These are phyloP conservation scores for Hoplias malabaricus DNA, from an alignment of 2,113 vertebrate genomes.

Conservation along the genomic window DNA sequence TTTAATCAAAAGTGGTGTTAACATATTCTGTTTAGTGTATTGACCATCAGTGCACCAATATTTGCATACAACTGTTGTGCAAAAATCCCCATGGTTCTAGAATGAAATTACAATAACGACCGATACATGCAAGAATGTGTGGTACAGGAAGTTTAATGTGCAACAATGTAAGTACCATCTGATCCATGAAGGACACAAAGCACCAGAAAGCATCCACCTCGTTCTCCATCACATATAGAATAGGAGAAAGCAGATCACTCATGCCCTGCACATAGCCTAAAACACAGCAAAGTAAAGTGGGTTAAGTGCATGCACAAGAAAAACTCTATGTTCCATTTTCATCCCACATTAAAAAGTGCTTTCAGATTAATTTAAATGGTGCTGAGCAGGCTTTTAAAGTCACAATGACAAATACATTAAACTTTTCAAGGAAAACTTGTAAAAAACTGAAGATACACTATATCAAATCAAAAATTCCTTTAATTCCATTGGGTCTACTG, in stretches of 20 bases:
- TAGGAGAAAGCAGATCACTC: slow-evolving; percentile 95
- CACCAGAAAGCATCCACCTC: slow-evolving; percentile 99
- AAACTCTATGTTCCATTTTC: not conserved
- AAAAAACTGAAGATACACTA: not conserved
- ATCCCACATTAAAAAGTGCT: not conserved
- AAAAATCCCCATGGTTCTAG: not conserved
- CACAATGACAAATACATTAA: not conserved
- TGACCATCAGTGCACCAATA: too few species aligned
- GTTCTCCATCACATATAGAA: slow-evolving; percentile 94
- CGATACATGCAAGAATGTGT: not conserved
- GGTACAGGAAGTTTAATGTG: not conserved
- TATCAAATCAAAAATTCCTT: not conserved
- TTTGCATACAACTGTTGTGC: too few species aligned
- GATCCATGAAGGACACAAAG: slow-evolving; percentile 94
- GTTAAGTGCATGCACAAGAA: slow-evolving; percentile 13
- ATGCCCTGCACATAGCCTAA: slow-evolving; percentile 96
- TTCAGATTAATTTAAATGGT: not conserved
- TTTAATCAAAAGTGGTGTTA: too few species aligned
- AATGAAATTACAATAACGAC: not conserved
- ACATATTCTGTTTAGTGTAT: too few species aligned
- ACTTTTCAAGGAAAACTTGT: not conserved
- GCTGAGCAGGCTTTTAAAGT: not conserved
- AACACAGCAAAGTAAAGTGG: slow-evolving; percentile 8
- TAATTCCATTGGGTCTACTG: not conserved
- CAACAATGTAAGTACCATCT: slow-evolving; percentile 83